phyloP scores from a whole-genome alignment of 2,797 vertebrate species.

The Sphaeramia orbicularis region DNA sequence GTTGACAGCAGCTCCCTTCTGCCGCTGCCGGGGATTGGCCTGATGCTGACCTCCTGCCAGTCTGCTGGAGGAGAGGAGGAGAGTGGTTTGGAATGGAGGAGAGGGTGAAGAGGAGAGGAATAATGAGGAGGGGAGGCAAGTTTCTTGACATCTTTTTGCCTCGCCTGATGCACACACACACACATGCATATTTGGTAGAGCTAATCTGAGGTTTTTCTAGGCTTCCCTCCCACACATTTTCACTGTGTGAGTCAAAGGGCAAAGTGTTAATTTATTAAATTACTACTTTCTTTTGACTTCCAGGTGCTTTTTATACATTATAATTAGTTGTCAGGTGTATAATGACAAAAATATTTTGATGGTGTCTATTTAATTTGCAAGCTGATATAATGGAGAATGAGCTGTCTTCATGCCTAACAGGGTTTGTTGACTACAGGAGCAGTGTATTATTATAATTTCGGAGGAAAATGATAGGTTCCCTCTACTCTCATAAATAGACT shows the following conservation, averaged over 20 bases:
- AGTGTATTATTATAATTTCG: constrained; percentile 67
- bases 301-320: constrained; percentile 46
- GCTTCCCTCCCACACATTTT: constrained; percentile 57
- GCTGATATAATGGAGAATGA: constrained; percentile 52
- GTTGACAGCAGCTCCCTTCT: constrained; percentile 79
- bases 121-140: constrained; percentile 57
- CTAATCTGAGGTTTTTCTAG: constrained; percentile 31
- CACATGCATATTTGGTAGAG: constrained; percentile 27
- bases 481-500: constrained; percentile 69
- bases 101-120: constrained; percentile 48
- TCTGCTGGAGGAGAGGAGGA: constrained; percentile 55
- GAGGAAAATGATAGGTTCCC: constrained; percentile 67
- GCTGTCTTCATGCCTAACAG: constrained; percentile 39
- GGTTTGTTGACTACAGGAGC: constrained; percentile 57
- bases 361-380: constrained; percentile 71
- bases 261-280: constrained; percentile 70
- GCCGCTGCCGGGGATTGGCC: constrained; percentile 71
- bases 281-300: constrained; percentile 56
- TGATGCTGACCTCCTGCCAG: constrained; percentile 79
- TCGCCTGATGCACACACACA: constrained; percentile 21
- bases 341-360: constrained; percentile 63
- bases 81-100: constrained; percentile 48
- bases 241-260: constrained; percentile 67
- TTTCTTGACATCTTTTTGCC: constrained; percentile 55
- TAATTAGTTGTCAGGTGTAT: constrained; percentile 64